Conservation (phyloP, 1,140 invertebrate species). For the Octopus bimaculoides region DNA sequence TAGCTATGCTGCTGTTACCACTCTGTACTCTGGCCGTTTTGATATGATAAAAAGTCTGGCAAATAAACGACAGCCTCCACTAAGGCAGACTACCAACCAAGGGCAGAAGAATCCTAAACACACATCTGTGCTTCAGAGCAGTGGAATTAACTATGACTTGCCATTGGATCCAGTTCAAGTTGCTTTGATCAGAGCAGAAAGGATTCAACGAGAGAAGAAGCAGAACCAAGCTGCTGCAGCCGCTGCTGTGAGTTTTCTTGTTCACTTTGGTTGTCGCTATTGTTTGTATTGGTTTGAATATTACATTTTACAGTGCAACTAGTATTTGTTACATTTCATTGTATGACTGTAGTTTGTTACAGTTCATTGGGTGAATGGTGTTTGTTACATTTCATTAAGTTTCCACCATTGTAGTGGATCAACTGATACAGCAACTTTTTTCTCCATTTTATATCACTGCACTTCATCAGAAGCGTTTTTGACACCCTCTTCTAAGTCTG, state of each 20-base stretch:
- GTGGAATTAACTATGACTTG: constrained; percentile 80
- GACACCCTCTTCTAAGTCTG: too few relatives aligned
- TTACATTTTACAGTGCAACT: too few relatives aligned
- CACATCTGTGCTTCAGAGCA: constrained; percentile 75
- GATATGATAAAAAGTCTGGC: constrained; percentile 75
- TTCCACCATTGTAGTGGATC: too few relatives aligned
- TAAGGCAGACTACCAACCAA: constrained; percentile 69
- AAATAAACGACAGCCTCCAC: constrained; percentile 68
- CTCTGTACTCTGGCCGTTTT: constrained; percentile 71
- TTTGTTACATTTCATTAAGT: too few relatives aligned
- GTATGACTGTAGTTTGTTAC: too few relatives aligned
- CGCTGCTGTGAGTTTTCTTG: constrained; percentile 23
- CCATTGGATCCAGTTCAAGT: constrained; percentile 82
- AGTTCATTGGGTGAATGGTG: too few relatives aligned
- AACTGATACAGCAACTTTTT: too few relatives aligned
- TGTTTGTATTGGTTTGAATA: background rate
- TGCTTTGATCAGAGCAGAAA: constrained; percentile 77
- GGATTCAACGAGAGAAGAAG: constrained; percentile 78
- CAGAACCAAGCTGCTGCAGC: constrained; percentile 55
- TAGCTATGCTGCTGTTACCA: constrained; percentile 75
- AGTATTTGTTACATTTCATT: too few relatives aligned
- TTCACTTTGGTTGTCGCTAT: background rate
- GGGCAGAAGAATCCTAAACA: constrained; percentile 80
- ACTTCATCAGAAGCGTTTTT: too few relatives aligned
- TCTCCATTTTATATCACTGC: too few relatives aligned